Evolutionary conservation across 1,140 invertebrate genomes (phyloP), one percentile per base, ranked within the genome.

Genomic region (Drosophila micromelanica): DNA sequence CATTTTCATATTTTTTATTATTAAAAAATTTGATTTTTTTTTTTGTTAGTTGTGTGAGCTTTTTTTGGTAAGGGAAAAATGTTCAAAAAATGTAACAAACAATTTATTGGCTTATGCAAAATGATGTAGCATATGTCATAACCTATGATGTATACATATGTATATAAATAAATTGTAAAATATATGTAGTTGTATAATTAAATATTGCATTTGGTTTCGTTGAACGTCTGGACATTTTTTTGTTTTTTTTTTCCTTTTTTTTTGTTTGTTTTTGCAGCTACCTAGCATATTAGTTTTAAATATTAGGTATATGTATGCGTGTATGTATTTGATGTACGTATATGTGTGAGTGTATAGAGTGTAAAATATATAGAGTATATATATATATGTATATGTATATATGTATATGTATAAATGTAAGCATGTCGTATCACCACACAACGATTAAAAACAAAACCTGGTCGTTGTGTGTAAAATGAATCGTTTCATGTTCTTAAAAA

Each of bases 191-290:
- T 86, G 81, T 87, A 87, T 86, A 86, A 87, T 86, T 87, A 87
- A 86, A 86, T 86, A 86, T 86, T 86, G 82, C 82, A 87, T 86
- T 86, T 86, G 82, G 82, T 86, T 86, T 86, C 82, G 82, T 86
- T 86, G 82, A 86, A 86, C 82, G 82, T 86, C 78, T 87, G 82
- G 82, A 86, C 82, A 86, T 82, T 86, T 86, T 77, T 65, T 70
- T 56, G 43, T 43, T 15, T 57, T 56, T 71, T 35, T 30, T 15
- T 40, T 48, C 46, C 60, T 27, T 43, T 38, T 43, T 40, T 61
- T 63, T 52, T 60, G 49, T 60, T 54, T 42, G 52, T 38, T 60
- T 74, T 63, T 46, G 62, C 78, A 70, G 63, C 74, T 78, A 81
- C 64, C 55, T 81, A 81, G 74, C 73, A 63, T 67, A 56, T 63